A percentile compares a stretch with the other conserved stretches of the same genome.
Evolutionary conservation across 2,888 invertebrate species (phyloP).

Genomic region (Tubiluchus corallicola): DNA sequence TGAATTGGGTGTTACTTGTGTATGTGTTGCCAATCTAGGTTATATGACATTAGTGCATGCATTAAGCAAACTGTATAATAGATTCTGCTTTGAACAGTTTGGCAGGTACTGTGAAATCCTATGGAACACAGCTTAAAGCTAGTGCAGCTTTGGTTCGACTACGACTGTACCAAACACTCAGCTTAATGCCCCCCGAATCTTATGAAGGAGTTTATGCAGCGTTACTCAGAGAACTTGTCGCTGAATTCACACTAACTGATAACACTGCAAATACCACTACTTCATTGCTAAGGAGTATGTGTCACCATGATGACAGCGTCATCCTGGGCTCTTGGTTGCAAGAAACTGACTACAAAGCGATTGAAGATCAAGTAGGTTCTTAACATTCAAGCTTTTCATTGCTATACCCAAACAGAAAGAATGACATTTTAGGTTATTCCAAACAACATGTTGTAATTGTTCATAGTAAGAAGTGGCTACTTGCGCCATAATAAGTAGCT

Average conservation of each 20-base stretch:
- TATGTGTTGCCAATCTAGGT: too few relatives aligned
- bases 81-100: slow-evolving; percentile 21
- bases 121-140: slow-evolving; percentile 53
- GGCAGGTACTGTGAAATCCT: slow-evolving; percentile 26
- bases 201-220: slow-evolving; percentile 66
- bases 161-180: slow-evolving; percentile 70
- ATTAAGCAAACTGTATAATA: too few relatives aligned
- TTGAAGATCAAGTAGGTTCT: slow-evolving; percentile 86
- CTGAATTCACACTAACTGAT: slow-evolving; percentile 84
- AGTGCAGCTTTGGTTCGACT: slow-evolving; percentile 81
- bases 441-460: neutral
- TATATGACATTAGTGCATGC: too few relatives aligned
- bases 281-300: slow-evolving; percentile 57
- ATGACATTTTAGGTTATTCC: neutral
- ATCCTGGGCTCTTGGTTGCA: slow-evolving; percentile 74
- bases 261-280: slow-evolving; percentile 70
- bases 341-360: slow-evolving; percentile 84
- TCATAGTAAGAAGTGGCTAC: neutral
- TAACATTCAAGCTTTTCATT: neutral
- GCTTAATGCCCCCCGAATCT: slow-evolving; percentile 52
- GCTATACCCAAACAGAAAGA: too few relatives aligned
- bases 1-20: too few relatives aligned
- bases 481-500: neutral
- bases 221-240: slow-evolving; percentile 66
- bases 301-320: slow-evolving; percentile 72